Evolutionary conservation across 1,140 invertebrate genomes (phyloP).

Genomic region (Zaprionus lachaisei): DNA sequence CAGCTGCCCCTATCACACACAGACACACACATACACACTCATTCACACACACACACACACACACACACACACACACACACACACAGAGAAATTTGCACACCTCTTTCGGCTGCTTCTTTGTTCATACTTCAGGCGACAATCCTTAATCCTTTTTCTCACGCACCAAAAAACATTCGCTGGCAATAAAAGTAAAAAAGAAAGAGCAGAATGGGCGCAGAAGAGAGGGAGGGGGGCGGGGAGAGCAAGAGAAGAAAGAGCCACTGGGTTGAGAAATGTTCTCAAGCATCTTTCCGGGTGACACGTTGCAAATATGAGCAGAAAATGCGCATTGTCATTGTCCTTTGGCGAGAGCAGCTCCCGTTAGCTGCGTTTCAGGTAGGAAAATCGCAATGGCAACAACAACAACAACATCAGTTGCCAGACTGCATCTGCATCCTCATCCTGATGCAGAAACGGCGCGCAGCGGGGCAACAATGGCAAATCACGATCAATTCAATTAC

Average conservation of each 20-base stretch:
- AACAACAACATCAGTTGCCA: background rate
- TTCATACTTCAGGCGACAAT: conserved; percentile 51
- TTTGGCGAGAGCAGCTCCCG: conserved; percentile 48
- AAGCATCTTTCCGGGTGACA: conserved; percentile 73
- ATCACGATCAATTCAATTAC: conserved; percentile 83
- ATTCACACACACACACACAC: conserved; percentile 31
- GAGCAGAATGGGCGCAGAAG: conserved; percentile 5
- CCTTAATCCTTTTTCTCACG: conserved; percentile 81
- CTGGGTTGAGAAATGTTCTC: conserved; percentile 53
- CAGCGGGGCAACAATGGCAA: conserved; percentile 63
- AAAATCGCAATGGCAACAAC: conserved; percentile 24
- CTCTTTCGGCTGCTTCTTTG: conserved; percentile 33
- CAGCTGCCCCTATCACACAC: conserved; percentile 38
- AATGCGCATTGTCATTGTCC: conserved; percentile 77
- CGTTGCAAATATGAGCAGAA: conserved; percentile 72
- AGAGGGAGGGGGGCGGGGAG: background rate
- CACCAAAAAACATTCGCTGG: conserved; percentile 76
- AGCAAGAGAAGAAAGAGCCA: conserved; percentile 3
- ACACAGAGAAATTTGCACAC: conserved; percentile 15
- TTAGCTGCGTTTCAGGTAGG: conserved; percentile 55
- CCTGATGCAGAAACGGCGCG: conserved; percentile 2
- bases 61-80: conserved; percentile 4
- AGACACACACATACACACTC: conserved; percentile 15
- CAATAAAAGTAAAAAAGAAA: conserved; percentile 55
- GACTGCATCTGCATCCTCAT: conserved; percentile 63